Base-by-base conservation (phyloP, 2,113 vertebrate species). In the Pedetes capensis region DNA sequence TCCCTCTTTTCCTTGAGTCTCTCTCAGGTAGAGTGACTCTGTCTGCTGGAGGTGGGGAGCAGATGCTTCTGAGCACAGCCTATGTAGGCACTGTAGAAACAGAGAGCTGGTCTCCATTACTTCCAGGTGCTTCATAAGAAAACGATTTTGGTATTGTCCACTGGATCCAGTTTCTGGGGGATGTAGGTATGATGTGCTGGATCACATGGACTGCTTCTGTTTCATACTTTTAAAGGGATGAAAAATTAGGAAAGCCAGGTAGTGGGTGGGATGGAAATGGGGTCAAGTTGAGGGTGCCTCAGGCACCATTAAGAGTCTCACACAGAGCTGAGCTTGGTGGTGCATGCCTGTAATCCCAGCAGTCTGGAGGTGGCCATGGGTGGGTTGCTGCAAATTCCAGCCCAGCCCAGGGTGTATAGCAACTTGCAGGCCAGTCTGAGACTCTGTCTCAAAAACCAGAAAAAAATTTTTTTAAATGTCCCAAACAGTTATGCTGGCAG, bases 191-290 rank as follows among this genome's bases (percentile, higher is more conserved):
- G 29, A 25, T 71, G 68, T n/a, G 71, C 32, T 42, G 8, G 51
- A 18, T 78, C 61, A 44, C 39, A 39, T 55, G 82, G 68, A 49
- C 63, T 23, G 37, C 51, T 17, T 79, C 57, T 76, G 44, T 27
- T 44, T 74, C 37, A 8, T 29, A n/a, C 75, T 89, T 93, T 79
- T 64, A 66, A 63, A 95, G 69, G 74, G 49, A 47, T 66, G 16
- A 78, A 79, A 88, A 79, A 42, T n/a, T 74, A 80, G 78, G 42
- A 80, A 49, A 93, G 27, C 18, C 22, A 47, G 9, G 27, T 49
- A 86, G 39, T 32, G 18, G 3, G 13, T 37, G 12, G 39, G 71
- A 16, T 14, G n/a, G 57, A 72, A 55, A 44, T 47, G 44, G 8
- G n/a, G 23, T 68, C 25, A 17, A 3, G 25, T 7, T 12, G 37